Evolutionary conservation across 2,113 vertebrate genomes (phyloP), one percentile per base, ranked within the genome.

Genomic region (Furnarius figulus): DNA sequence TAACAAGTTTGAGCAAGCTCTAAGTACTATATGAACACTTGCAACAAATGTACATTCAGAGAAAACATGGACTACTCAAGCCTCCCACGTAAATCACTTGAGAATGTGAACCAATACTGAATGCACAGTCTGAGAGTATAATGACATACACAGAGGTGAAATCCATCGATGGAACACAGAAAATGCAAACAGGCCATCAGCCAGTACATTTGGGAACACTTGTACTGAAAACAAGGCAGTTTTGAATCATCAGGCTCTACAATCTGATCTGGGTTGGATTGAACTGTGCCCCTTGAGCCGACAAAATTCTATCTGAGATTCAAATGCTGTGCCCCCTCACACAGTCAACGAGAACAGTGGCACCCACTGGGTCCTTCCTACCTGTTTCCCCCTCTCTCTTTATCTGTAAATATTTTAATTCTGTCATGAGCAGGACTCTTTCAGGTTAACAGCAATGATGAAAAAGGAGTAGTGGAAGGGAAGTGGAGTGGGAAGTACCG

Each of bases 391-490:
- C 52, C 63, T 35, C 63, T 66, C 55, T 18, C n/a, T 62, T 76
- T 40, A n/a, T 35, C 75, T 44, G 67, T 23, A 49, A 78, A 39
- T 10, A 20, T 33, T 65, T 56, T 6, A 35, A 74, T 31, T 59
- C 79, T 82, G 27, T 92, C 53, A 92, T 1, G 31, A 92, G 91
- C 27, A 83, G n/a, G 56, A 61, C 68, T 96, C 72, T 95, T 96
- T 23, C 89, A 99, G 98, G 98, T 99, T 25, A 99, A 99, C 97
- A 94, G 95, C 78, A 96, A 98, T 7, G 98, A 99, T 11, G 99
- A 99, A 73, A 94, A 97, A 87, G 99, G 98, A 3, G 97, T 99
- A 6, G 95, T 99, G 89, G 97, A 97, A 68, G 98, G 98, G 31
- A 68, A 70, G 25, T 99, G 98, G 98, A 42, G 12, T 0, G 72